Base-by-base conservation (phyloP, 2,113 vertebrate species). In the Pagrus major region DNA sequence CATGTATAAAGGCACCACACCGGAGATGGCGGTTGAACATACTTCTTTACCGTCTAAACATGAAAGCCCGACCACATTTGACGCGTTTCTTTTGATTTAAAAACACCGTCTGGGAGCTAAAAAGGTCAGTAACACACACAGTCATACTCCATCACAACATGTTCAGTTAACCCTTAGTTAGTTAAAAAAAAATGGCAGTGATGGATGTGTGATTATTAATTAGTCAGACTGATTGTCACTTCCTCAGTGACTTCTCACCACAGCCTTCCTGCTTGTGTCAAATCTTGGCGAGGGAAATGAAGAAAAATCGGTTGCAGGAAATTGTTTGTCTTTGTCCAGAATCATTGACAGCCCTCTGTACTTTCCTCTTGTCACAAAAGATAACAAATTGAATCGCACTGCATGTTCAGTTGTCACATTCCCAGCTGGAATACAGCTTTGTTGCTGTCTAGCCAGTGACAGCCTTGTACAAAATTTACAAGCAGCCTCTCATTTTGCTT, bases 401-500 rank as follows among this genome's bases (percentile, higher is more conserved):
- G 41, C 15, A 6, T 9, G 37, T 80, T 75, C 12, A 39, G 5
- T 47, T 58, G 61, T 78, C 69, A 37, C 10, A 31, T 61, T 69
- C 6, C 29, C 5, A 35, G 63, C 41, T 55, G n/a, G 46, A 33
- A 29, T 20, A 15, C 25, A 44, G 70, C 76, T 54, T 25, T 55
- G 58, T 71, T 54, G 1, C 27, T 27, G 61, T 18, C 35, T n/a
- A 44, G 29, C n/a, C 56, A 15, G 23, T 35, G 78, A 83, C 76
- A 85, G 47, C n/a, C n/a, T 37, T 31, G 65, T 61, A 39, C 12
- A 59, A 41, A 58, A 66, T 80, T 77, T 68, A 54, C 64, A 71
- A 80, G 60, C 76, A 35, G 21, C 70, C 9, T 65, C 71, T 79
- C 55, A 61, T 64, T 39, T 54, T 67, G 21, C 67, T 41, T 21